Evolutionary conservation across 2,888 invertebrate species (phyloP).

Genomic region (Drosophila vallismaia): DNA sequence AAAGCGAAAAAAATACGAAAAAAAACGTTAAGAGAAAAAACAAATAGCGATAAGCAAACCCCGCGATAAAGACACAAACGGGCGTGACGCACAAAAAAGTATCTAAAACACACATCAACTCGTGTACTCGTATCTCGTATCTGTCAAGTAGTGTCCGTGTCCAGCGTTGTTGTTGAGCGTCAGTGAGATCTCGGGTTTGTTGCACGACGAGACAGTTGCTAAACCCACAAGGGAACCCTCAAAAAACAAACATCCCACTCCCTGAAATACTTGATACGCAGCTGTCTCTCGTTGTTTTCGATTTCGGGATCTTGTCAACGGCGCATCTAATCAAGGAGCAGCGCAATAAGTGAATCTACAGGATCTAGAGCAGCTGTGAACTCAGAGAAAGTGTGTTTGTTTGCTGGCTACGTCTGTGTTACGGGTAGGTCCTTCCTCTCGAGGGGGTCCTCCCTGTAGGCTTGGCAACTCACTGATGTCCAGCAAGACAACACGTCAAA

Average conservation of each 20-base stretch:
- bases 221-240: constrained; percentile 10
- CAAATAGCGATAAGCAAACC: constrained; percentile 62
- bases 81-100: constrained; percentile 61
- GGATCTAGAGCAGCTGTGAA: constrained; percentile 31
- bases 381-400: constrained; percentile 78
- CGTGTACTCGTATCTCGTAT: constrained; percentile 3
- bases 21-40: constrained; percentile 49
- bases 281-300: constrained; percentile 84
- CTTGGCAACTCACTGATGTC: constrained; percentile 70
- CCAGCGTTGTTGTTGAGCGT: constrained; percentile 41
- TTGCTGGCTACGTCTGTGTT: constrained; percentile 79
- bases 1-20: constrained; percentile 28
- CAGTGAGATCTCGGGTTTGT: constrained; percentile 83
- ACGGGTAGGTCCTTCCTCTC: constrained; percentile 27
- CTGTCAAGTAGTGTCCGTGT: constrained; percentile 20
- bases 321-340: constrained; percentile 35
- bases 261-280: constrained; percentile 59
- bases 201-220: constrained; percentile 83
- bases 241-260: constrained; percentile 1
- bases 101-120: constrained; percentile 22
- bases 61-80: constrained; percentile 60
- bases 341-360: not conserved
- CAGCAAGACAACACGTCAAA: constrained; percentile 78
- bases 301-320: constrained; percentile 83
- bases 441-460: constrained; percentile 39